A percentile compares a stretch with the other conserved stretches of the same genome.
Evolutionary conservation across 2,113 vertebrate genomes (phyloP).

Genomic region (Lichenostomus cassidix): DNA sequence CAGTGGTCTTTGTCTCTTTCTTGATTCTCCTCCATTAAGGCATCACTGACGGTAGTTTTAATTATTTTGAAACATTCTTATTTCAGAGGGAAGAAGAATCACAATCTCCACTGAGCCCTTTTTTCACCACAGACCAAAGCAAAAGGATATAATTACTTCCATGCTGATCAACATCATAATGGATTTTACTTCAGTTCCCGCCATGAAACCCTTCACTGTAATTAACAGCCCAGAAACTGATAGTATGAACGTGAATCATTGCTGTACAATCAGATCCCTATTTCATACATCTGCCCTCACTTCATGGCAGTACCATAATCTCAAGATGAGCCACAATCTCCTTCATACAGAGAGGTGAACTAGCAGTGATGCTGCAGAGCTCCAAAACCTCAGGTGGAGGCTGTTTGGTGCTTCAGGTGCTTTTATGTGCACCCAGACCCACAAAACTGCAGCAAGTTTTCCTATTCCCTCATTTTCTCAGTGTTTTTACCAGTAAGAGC

Average conservation of each 20-base stretch:
- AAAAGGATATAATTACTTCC: constrained; percentile 27
- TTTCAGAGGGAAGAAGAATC: not conserved
- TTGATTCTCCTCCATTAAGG: constrained; percentile 7
- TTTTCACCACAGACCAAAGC: not conserved
- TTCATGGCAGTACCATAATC: not conserved
- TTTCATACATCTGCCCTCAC: not conserved
- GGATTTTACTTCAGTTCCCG: constrained; percentile 7
- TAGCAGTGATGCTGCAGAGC: not conserved
- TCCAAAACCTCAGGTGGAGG: not conserved
- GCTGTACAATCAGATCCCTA: not conserved
- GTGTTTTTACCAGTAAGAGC: not conserved
- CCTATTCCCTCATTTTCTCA: not conserved
- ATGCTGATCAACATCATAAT: constrained; percentile 12
- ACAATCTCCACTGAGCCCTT: not conserved
- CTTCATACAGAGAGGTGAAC: too few species aligned
- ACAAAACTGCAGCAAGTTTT: not conserved
- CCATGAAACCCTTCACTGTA: constrained; percentile 10
- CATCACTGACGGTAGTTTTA: not conserved
- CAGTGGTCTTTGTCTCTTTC: not conserved
- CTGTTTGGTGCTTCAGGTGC: not conserved
- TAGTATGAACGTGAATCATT: not conserved
- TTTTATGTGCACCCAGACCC: fast-evolving
- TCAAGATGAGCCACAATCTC: not conserved
- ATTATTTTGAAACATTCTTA: not conserved
- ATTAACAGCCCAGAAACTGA: constrained; percentile 8